Evolutionary conservation across 2,113 vertebrate genomes (phyloP), one percentile per base, ranked within the genome.

Genomic region (Prolemur simus): DNA sequence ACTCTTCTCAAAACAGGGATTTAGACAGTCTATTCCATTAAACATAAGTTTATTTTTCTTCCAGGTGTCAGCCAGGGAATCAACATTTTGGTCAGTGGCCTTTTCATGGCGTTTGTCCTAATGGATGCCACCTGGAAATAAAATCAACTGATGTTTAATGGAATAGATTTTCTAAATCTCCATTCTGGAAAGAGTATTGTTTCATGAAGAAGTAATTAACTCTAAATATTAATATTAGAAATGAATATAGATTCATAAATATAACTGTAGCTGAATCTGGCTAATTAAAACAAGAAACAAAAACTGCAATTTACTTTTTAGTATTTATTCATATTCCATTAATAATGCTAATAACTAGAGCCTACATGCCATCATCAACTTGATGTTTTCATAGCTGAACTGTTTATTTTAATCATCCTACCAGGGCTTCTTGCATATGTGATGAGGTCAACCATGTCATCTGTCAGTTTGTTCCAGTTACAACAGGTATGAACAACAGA

Each of bases 31-130:
- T 97, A 94, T 68, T 96, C 88, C 86, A 97, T 98, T 95, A 97
- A 98, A 97, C 39, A 85, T 95, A 95, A 97, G 81, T 98, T 93
- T 93, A 96, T 90, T 96, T 98, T 98, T 87, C 87, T 97, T 96
- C 73, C 78, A 76, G 97, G 69, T 80, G 58, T 96, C 95, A 96
- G 74, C 87, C 34, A 94, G 90, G 80, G 95, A 96, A 93, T 52
- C 34, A 98, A 95, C 89, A 82, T 97, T 97, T 80, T 25, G 87
- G 82, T 96, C 97, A 96, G 84, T 93, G 69, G 91, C 78, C 69
- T 98, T 96, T 98, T 96, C 83, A 96, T 87, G 81, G 90, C 97
- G 91, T 97, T 97, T 96, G 86, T 63, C 95, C 71, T 83, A 97
- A 94, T 94, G 77, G 98, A 98, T 83, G 66, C 10, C 77, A 95